Conservation (phyloP, 2,888 invertebrate species). For the Leistus spinibarbis region DNA sequence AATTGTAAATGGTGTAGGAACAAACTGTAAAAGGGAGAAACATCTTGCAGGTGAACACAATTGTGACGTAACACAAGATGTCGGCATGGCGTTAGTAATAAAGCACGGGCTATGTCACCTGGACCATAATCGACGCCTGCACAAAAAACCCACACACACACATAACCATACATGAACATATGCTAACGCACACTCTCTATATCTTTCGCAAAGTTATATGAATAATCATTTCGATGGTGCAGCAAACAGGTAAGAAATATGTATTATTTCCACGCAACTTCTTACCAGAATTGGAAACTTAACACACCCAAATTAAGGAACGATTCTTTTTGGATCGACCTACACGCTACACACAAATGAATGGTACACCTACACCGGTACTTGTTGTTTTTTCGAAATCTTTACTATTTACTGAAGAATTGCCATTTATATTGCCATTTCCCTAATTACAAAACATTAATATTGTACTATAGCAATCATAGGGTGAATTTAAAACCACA, state of each 20-base stretch:
- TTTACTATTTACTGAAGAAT: too few relatives aligned
- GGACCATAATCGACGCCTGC: background rate
- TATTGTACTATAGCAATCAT: too few relatives aligned
- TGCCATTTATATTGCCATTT: too few relatives aligned
- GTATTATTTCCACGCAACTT: slow-evolving; percentile 17
- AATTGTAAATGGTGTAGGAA: background rate
- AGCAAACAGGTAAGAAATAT: slow-evolving; percentile 21
- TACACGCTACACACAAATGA: background rate
- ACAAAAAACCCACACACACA: background rate
- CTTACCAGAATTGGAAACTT: slow-evolving; percentile 16
- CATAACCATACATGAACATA: background rate
- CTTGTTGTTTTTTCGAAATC: background rate
- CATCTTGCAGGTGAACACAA: background rate
- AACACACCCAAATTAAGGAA: slow-evolving; percentile 17
- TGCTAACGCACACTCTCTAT: background rate
- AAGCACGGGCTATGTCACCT: background rate
- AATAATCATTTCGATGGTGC: slow-evolving; percentile 6
- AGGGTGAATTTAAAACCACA: too few relatives aligned
- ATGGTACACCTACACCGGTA: background rate
- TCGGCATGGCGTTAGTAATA: background rate
- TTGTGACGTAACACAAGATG: background rate
- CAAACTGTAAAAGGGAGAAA: background rate
- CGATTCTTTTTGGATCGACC: background rate
- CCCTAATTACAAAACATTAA: too few relatives aligned
- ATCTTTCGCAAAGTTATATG: background rate